Conservation (phyloP, 2,113 vertebrate species). For the Protobothrops flavoviridis region DNA sequence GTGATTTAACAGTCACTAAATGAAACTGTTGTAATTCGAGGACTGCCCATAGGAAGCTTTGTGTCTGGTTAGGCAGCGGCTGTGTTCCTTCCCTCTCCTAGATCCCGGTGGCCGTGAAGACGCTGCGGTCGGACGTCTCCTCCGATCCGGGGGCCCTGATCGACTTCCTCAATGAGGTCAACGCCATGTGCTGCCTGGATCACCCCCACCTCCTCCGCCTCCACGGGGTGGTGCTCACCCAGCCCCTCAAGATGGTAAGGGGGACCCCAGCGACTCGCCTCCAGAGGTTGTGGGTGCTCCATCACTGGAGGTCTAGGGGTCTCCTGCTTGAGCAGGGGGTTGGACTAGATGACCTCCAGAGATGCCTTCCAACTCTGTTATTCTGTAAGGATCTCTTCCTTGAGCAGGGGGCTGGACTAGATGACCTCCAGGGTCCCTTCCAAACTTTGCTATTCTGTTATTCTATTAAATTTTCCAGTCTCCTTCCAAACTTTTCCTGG, state of each 20-base stretch:
- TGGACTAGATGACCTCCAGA: no score
- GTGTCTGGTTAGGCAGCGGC: no score
- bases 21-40: no score
- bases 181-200: constrained; percentile 83
- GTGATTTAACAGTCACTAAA: no score
- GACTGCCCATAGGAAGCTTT: no score
- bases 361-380: no score
- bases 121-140: constrained; percentile 70
- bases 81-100: constrained; percentile 39
- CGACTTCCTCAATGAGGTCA: constrained; percentile 87
- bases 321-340: neutral
- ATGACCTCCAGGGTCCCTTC: neutral
- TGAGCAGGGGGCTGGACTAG: no score
- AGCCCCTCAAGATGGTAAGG: constrained; percentile 86
- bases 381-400: no score
- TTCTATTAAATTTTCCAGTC: neutral
- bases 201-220: constrained; percentile 85
- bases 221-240: constrained; percentile 83
- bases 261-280: no score
- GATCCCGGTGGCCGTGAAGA: constrained; percentile 84
- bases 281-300: neutral
- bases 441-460: neutral
- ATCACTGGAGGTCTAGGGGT: neutral
- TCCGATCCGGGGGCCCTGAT: constrained; percentile 71
- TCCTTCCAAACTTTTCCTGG: no score